Percentiles rank a stretch among this genome's conserved stretches.
phyloP scores from a whole-genome alignment of 2,888 invertebrate genomes.

The Alsophila aescularia region DNA sequence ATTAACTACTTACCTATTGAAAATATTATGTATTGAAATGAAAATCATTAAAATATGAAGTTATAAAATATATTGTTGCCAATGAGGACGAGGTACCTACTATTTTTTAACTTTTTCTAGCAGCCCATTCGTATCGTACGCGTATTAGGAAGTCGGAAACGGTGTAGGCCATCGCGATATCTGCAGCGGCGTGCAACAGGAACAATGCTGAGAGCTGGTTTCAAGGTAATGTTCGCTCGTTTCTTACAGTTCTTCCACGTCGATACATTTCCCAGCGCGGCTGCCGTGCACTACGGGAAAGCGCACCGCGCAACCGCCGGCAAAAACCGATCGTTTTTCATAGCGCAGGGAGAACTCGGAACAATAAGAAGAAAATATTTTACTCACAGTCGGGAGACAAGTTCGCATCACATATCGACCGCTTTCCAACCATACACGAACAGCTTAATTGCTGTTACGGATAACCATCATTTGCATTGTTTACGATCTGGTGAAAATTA shows the following conservation, averaged over 20 bases:
- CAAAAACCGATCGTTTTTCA: constrained; percentile 64
- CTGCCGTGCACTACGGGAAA: constrained; percentile 60
- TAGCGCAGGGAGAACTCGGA: constrained; percentile 50
- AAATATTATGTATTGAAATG: not conserved
- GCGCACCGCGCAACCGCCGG: constrained; percentile 56
- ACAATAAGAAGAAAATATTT: constrained; percentile 80
- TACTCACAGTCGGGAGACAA: constrained; percentile 67
- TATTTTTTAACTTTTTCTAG: constrained; percentile 12
- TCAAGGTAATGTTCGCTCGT: constrained; percentile 50
- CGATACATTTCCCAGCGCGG: constrained; percentile 49
- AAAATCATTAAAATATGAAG: not conserved
- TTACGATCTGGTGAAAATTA: constrained; percentile 76
- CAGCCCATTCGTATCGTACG: constrained; percentile 25
- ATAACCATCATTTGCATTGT: constrained; percentile 81
- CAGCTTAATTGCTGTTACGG: constrained; percentile 68
- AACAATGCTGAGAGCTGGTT: constrained; percentile 56
- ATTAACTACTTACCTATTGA: too few species aligned
- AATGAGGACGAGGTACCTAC: not conserved
- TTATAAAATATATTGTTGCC: not conserved
- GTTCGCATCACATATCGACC: constrained; percentile 61
- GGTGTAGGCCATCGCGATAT: constrained; percentile 29
- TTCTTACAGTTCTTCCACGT: too few species aligned
- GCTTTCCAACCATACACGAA: constrained; percentile 73
- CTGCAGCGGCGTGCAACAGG: constrained; percentile 20
- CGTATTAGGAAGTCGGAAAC: constrained; percentile 33